These are phyloP conservation scores for Miniopterus natalensis DNA, from an alignment of 2,113 vertebrate species.

Conservation along the genomic window DNA sequence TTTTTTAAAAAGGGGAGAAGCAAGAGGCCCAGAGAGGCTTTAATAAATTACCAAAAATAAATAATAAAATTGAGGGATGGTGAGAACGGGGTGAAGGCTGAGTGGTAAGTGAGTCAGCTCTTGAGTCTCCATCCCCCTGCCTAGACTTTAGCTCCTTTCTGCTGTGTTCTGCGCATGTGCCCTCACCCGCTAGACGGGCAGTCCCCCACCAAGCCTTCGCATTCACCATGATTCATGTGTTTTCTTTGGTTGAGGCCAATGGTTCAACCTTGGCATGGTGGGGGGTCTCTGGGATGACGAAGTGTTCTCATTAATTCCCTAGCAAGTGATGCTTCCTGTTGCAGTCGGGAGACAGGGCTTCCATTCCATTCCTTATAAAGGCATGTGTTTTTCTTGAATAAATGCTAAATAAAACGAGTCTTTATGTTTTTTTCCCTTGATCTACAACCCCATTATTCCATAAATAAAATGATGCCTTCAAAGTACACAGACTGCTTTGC, in stretches of 20 bases:
- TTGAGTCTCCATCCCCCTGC: neutral
- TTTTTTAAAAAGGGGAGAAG: neutral
- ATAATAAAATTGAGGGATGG: neutral
- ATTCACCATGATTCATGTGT: neutral
- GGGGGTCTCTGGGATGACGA: neutral
- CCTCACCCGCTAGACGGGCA: neutral
- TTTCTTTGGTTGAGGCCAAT: neutral
- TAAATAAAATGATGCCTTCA: neutral
- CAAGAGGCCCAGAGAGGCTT: neutral
- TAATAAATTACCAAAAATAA: neutral
- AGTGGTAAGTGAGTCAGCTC: neutral
- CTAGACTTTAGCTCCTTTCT: neutral
- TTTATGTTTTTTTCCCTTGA: neutral
- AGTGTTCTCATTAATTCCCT: neutral
- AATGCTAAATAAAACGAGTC: constrained; percentile 18
- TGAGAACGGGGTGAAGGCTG: neutral
- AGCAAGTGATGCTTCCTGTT: neutral
- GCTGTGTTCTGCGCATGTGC: neutral
- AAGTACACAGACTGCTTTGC: neutral
- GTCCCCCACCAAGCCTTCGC: neutral
- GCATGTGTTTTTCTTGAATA: constrained; percentile 40
- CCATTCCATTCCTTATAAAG: constrained; percentile 62
- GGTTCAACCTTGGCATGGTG: neutral
- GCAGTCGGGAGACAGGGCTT: neutral
- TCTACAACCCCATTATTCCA: neutral